Evolutionary conservation across 2,888 invertebrate species (phyloP), one percentile per base, ranked within the genome.

Genomic region (Torymus tubicola): DNA sequence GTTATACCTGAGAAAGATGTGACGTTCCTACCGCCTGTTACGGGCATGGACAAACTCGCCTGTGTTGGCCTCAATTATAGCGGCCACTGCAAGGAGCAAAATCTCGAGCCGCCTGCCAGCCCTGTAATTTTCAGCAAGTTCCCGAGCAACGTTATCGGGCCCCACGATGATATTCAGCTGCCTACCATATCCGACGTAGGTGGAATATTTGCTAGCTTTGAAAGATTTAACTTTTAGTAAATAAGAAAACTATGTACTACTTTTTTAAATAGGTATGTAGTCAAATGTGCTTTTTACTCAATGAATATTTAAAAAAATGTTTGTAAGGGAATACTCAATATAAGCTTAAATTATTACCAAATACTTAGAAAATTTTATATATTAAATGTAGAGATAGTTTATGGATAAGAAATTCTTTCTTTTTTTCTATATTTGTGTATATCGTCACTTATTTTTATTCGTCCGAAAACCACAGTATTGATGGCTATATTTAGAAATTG

Each of bases 71-170:
- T 97, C 80, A 98, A 98, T 90, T 98, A 98, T 90, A 92, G 92
- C 74, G 97, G 97, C 60, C 97, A 97, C 87, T 97, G 97, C 86
- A 92, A 93, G 72, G 97, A 98, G 88, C 96, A 97, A 88, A 95
- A 96, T 21, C 88, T 94, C 16, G 93, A 94, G 0, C 96, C 96
- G 0, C 93, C 93, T 0, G 92, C 92, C 18, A 95, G 96, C 82
- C 98, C 98, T 0, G 95, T 97, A 89, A 94, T 97, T 85, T 98
- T 97, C 91, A 96, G 94, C 90, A 98, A 98, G 91, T 97, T 97
- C 87, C 92, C 96, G 0, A 96, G 96, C 83, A 93, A 94, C 53
- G 93, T 98, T 42, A 92, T 95, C 24, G 97, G 97, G 0, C 95
- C 96, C 0, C 92, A 92, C 82, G 96, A 95, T 81, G 90, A 94